Conservation (phyloP, 2,888 invertebrate genomes). For the Gortyna flavago region DNA sequence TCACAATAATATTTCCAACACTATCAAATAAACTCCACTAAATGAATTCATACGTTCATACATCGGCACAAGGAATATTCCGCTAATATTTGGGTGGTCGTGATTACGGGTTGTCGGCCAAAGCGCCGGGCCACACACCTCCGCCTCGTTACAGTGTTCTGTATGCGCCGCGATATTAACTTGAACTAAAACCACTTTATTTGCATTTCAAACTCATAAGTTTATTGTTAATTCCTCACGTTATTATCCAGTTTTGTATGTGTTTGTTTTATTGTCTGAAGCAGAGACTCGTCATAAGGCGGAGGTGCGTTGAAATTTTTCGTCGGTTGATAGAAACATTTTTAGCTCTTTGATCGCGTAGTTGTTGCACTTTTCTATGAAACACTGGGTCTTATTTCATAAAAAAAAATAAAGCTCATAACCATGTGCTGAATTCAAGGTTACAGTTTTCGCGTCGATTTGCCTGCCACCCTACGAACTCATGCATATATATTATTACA, state of each 20-base stretch:
- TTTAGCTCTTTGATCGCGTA: not conserved
- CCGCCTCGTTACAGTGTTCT: slow-evolving; percentile 70
- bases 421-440: not conserved
- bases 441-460: not conserved
- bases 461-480: not conserved
- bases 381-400: not conserved
- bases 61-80: slow-evolving; percentile 38
- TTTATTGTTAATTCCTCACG: slow-evolving; percentile 70
- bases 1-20: not conserved
- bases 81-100: slow-evolving; percentile 73
- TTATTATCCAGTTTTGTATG: slow-evolving; percentile 14
- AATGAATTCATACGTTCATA: slow-evolving; percentile 24
- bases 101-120: slow-evolving; percentile 63
- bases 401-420: no score
- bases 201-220: slow-evolving; percentile 73
- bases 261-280: not conserved
- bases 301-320: not conserved
- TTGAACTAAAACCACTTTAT: slow-evolving; percentile 70
- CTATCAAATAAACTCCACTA: not conserved
- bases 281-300: not conserved
- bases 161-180: slow-evolving; percentile 69
- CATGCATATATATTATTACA: not conserved
- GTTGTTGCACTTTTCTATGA: not conserved
- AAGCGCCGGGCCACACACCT: slow-evolving; percentile 72
- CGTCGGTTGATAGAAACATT: not conserved